Evolutionary conservation across 2,797 vertebrate species (phyloP).

Genomic region (Enteromius trimaculatus): DNA sequence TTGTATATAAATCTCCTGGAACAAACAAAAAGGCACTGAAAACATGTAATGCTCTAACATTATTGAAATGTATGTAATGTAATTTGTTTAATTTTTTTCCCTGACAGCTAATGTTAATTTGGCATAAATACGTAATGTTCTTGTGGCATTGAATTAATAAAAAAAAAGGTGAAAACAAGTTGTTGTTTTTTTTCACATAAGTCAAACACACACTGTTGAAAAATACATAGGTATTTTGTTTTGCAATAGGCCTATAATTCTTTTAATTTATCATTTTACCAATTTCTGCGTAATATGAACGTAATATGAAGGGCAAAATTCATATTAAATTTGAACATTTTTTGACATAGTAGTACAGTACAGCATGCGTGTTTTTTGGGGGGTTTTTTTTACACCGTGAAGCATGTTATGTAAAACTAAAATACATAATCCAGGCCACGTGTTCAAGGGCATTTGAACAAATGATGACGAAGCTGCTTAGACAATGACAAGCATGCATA

Average conservation of each 20-base stretch:
- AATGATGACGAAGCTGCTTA: slow-evolving; percentile 60
- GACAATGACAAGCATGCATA: slow-evolving; percentile 33
- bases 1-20: no score
- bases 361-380: not conserved
- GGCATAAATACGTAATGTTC: no score
- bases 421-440: slow-evolving; percentile 69
- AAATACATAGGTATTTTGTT: not conserved
- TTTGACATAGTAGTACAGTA: not conserved
- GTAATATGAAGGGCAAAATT: not conserved
- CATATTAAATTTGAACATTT: no score
- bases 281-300: no score
- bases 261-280: not conserved
- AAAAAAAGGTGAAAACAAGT: no score
- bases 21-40: no score
- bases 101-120: no score
- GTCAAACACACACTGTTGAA: not conserved
- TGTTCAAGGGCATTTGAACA: slow-evolving; percentile 61
- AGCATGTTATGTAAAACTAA: slow-evolving; percentile 59
- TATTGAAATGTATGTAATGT: no score
- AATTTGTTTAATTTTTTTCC: no score
- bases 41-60: no score
- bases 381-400: slow-evolving; percentile 16
- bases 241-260: not conserved
- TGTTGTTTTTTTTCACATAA: no score
- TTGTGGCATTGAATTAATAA: no score